Conservation (phyloP, 1,140 invertebrate genomes). For the Drosophila elegans region DNA sequence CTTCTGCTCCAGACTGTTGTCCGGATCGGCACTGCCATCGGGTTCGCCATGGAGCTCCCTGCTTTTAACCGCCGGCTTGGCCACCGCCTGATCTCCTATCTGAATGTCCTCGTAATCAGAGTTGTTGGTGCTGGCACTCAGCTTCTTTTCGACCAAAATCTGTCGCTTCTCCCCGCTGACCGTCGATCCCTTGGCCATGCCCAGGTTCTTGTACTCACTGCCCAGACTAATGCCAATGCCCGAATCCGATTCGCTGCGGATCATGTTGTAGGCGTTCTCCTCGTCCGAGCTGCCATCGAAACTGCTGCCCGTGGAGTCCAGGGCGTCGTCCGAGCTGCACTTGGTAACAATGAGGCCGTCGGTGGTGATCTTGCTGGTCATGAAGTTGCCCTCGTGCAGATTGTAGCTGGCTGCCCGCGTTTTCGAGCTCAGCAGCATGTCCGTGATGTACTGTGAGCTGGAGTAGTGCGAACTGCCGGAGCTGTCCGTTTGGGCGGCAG, state of each 20-base stretch:
- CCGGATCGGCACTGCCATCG: slow-evolving; percentile 92
- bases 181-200: slow-evolving; percentile 7
- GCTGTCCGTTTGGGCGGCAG: slow-evolving; percentile 27
- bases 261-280: slow-evolving; percentile 84
- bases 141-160: slow-evolving; percentile 68
- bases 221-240: slow-evolving; percentile 83
- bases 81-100: slow-evolving; percentile 66
- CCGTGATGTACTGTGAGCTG: slow-evolving; percentile 82
- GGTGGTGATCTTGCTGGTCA: slow-evolving; percentile 84
- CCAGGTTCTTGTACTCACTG: slow-evolving; percentile 77
- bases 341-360: slow-evolving; percentile 84
- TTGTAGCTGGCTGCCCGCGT: slow-evolving; percentile 81
- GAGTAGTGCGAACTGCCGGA: slow-evolving; percentile 60
- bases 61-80: slow-evolving; percentile 86
- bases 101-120: slow-evolving; percentile 84
- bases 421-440: slow-evolving; percentile 82
- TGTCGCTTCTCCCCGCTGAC: slow-evolving; percentile 15
- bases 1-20: slow-evolving; percentile 85
- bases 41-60: slow-evolving; percentile 92
- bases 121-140: slow-evolving; percentile 81
- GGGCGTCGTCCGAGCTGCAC: slow-evolving; percentile 81
- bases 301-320: slow-evolving; percentile 84
- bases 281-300: slow-evolving; percentile 84
- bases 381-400: slow-evolving; percentile 83
- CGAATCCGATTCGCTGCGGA: slow-evolving; percentile 84